phyloP scores from a whole-genome alignment of 2,797 vertebrate species.

The Gadopsis bispinosus region DNA sequence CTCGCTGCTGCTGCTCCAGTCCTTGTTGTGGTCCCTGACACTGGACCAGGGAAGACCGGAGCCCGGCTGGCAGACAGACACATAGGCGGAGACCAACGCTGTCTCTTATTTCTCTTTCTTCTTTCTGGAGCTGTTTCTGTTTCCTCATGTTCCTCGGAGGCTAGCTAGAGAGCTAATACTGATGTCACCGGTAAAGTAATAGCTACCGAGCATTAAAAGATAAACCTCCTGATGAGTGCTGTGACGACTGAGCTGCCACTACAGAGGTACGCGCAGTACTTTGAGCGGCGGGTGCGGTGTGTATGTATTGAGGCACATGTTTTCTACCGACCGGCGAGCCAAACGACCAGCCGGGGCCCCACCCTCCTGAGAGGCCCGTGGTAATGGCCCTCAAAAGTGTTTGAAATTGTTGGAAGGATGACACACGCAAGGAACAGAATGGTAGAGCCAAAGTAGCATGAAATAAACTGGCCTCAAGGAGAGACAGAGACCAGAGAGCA shows the following conservation, averaged over 20 bases:
- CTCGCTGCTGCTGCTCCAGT: constrained; percentile 20
- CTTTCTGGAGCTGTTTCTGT: not conserved
- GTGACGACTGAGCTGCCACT: constrained; percentile 30
- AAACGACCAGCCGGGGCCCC: constrained; percentile 43
- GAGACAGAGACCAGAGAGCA: constrained; percentile 78
- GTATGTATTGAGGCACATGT: constrained; percentile 40
- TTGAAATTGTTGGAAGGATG: constrained; percentile 78
- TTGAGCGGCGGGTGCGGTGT: constrained; percentile 48
- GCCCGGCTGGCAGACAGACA: constrained; percentile 8
- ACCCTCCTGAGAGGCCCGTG: constrained; percentile 59
- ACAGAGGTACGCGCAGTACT: constrained; percentile 7
- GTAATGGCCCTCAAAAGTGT: constrained; percentile 71
- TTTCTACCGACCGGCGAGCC: constrained; percentile 57
- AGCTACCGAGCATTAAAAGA: constrained; percentile 25
- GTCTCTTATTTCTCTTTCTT: constrained; percentile 12
- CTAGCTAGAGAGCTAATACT: constrained; percentile 3
- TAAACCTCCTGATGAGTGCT: constrained; percentile 49
- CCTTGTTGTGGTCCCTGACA: constrained; percentile 64
- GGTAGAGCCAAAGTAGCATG: constrained; percentile 66
- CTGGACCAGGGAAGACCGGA: constrained; percentile 46
- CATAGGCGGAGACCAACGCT: constrained; percentile 11
- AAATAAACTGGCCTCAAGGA: constrained; percentile 74
- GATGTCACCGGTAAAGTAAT: constrained; percentile 44
- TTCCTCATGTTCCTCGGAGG: not conserved
- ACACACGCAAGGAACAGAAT: constrained; percentile 73